Evolutionary conservation across 1,140 invertebrate genomes (phyloP).

Genomic region (Antheraea mylitta): DNA sequence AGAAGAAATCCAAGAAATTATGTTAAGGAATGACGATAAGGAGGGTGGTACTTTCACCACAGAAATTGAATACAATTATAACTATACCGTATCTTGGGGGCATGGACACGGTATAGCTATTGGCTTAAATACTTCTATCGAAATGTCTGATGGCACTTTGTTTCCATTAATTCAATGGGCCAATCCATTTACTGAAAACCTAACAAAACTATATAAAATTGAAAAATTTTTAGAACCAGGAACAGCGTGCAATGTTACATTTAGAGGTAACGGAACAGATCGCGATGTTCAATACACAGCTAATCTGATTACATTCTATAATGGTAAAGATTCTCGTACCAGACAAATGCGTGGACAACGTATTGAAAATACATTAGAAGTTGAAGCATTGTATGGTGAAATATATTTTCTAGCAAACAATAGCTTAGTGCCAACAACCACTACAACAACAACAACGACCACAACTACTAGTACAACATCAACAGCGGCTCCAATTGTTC

Average conservation of each 20-base stretch:
- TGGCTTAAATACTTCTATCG: constrained; percentile 85
- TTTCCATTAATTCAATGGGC: constrained; percentile 85
- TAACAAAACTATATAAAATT: constrained; percentile 81
- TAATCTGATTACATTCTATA: constrained; percentile 84
- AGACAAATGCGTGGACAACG: constrained; percentile 78
- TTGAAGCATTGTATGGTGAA: constrained; percentile 83
- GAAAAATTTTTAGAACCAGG: constrained; percentile 83
- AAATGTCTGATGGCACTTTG: constrained; percentile 78
- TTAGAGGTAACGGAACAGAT: constrained; percentile 85
- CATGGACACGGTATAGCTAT: constrained; percentile 87
- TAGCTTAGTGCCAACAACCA: constrained; percentile 87
- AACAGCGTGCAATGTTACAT: constrained; percentile 88
- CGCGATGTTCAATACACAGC: constrained; percentile 86
- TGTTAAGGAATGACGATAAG: constrained; percentile 82
- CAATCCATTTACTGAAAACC: constrained; percentile 78
- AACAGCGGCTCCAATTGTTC: constrained; percentile 75
- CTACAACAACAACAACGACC: constrained; percentile 85
- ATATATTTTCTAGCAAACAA: constrained; percentile 87
- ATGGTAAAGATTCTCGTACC: constrained; percentile 78
- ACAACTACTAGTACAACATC: constrained; percentile 83
- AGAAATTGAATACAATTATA: constrained; percentile 84
- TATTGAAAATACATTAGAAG: constrained; percentile 84
- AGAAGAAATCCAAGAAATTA: constrained; percentile 80
- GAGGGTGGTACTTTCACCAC: constrained; percentile 81
- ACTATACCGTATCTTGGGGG: constrained; percentile 87